phyloP scores from a whole-genome alignment of 2,113 vertebrate species.

The Marmota monax region DNA sequence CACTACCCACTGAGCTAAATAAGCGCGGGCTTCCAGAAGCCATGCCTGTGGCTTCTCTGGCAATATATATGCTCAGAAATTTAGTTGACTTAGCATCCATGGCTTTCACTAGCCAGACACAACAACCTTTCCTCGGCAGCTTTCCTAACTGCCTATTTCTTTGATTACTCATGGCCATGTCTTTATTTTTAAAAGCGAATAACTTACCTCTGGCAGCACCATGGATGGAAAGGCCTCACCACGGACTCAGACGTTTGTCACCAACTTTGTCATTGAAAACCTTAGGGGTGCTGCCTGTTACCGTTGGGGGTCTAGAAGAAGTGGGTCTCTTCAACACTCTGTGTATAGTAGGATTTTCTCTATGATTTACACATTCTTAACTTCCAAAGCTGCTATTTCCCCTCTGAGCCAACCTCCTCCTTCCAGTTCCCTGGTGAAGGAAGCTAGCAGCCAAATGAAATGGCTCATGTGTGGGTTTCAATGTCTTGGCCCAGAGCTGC shows the following conservation, averaged over 20 bases:
- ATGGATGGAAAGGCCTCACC: background rate
- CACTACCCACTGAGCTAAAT: too few relatives aligned
- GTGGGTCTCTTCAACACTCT: too few relatives aligned
- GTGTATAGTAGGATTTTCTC: background rate
- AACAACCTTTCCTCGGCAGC: too few relatives aligned
- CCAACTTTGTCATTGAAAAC: background rate
- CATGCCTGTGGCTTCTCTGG: too few relatives aligned
- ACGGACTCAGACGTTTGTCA: too few relatives aligned
- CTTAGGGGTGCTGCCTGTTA: background rate
- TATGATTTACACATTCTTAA: background rate
- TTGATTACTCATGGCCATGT: background rate
- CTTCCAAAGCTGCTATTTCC: background rate
- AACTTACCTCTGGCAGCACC: background rate
- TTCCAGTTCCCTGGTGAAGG: background rate
- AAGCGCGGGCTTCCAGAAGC: too few relatives aligned
- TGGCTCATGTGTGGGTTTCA: too few relatives aligned
- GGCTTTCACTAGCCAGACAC: too few relatives aligned
- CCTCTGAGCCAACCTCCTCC: background rate
- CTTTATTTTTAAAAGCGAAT: background rate
- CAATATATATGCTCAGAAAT: too few relatives aligned
- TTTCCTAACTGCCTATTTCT: background rate
- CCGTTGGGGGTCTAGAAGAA: background rate
- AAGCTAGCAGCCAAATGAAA: too few relatives aligned
- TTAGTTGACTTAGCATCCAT: too few relatives aligned
- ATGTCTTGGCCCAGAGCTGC: background rate